Evolutionary conservation across 2,888 invertebrate species (phyloP), one percentile per base, ranked within the genome.

Genomic region (Tipula vernalis): DNA sequence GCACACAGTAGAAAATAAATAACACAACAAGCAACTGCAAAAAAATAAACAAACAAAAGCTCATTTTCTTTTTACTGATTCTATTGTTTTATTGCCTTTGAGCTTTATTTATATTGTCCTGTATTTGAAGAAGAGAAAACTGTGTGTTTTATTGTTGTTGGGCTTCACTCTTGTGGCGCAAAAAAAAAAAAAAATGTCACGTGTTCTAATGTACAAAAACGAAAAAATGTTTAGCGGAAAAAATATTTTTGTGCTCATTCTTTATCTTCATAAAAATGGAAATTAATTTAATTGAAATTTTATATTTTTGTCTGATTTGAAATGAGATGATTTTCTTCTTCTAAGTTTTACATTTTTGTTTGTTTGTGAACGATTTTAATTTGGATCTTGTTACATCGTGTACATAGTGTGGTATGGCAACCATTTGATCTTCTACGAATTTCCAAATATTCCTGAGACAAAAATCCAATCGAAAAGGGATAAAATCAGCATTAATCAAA

Each of bases 81-180:
- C 71, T 71, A 71, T 71, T 71, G 71, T 71, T 71, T 71, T 71
- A 71, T 71, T 71, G 71, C 71, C 71, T 71, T 71, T 71, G 71
- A 71, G 71, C 71, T 71, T 71, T 71, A 71, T 71, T 71, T 71
- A 71, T 71, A 71, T 71, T 71, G 71, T 71, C 71, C 71, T 71
- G 71, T 71, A 71, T 71, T 71, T 71, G 71, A 71, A 71, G 71
- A 71, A 71, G 10, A 44, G 12, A 44, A 44, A 10, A 44, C 12
- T 44, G 44, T 39, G 6, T 39, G 28, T 39, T 5, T 39, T 39
- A 6, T 39, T 51, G 51, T 18, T 71, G 71, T 28, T 28, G 51
- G 15, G 18, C 71, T 71, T 28, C 13, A 71, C 71, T 28, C 28
- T 71, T 71, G 15, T 51, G 15, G 4, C n/a, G 12, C 28, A 8